phyloP scores from a whole-genome alignment of 1,140 invertebrate species.

The Drosophila biarmipes region DNA sequence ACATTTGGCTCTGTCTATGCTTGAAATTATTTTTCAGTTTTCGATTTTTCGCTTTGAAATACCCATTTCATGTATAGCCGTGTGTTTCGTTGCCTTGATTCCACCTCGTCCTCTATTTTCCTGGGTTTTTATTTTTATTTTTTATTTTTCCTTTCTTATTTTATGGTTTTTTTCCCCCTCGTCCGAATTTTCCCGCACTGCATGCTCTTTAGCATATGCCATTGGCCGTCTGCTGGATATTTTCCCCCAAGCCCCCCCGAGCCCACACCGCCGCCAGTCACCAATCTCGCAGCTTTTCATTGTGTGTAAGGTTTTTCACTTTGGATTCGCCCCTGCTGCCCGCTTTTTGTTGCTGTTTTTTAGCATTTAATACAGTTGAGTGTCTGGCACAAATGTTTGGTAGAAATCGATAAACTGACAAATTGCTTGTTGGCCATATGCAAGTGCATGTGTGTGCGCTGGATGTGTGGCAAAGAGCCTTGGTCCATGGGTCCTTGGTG shows the following conservation, averaged over 20 bases:
- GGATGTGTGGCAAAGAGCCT: constrained; percentile 68
- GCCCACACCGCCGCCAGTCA: constrained; percentile 1
- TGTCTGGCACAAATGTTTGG: constrained; percentile 83
- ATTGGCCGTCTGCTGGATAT: constrained; percentile 65
- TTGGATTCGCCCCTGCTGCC: constrained; percentile 36
- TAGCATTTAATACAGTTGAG: constrained; percentile 83
- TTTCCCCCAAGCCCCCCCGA: too few relatives aligned
- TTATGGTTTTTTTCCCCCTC: constrained; percentile 50
- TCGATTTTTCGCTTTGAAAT: constrained; percentile 83
- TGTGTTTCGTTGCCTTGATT: constrained; percentile 59
- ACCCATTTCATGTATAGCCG: constrained; percentile 72
- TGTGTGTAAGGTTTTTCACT: constrained; percentile 82
- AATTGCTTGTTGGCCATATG: constrained; percentile 73
- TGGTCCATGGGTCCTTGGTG: constrained; percentile 14
- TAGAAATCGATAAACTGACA: constrained; percentile 83
- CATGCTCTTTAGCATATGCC: constrained; percentile 82
- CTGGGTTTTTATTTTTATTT: constrained; percentile 1
- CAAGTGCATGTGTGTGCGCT: constrained; percentile 17
- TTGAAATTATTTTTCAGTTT: constrained; percentile 82
- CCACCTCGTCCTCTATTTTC: constrained; percentile 6
- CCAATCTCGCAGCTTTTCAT: constrained; percentile 73
- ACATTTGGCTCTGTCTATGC: constrained; percentile 41
- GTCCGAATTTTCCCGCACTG: constrained; percentile 72
- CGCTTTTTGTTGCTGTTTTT: constrained; percentile 72
- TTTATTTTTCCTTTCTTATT: constrained; percentile 47